Conservation (phyloP, 2,888 invertebrate genomes). For the Rugalucina vietnamica region DNA sequence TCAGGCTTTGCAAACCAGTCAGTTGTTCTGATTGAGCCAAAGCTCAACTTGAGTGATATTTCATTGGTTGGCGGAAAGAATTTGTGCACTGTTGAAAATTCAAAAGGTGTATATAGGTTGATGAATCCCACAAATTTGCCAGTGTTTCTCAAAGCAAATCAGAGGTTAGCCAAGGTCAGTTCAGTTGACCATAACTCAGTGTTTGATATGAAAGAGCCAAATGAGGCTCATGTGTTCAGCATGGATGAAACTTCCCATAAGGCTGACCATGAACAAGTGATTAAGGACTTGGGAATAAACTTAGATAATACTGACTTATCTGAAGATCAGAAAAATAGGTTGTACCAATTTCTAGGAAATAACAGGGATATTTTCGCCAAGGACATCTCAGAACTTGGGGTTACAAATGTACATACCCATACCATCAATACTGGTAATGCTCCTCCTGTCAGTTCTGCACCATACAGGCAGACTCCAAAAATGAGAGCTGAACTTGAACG, state of each 20-base stretch:
- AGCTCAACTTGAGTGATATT: neutral
- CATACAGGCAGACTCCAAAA: constrained; percentile 32
- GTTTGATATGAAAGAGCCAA: neutral
- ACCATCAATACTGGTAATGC: constrained; percentile 32
- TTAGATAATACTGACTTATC: neutral
- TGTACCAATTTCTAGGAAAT: neutral
- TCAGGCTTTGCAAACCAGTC: neutral
- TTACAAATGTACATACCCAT: constrained; percentile 18
- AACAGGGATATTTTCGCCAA: constrained; percentile 31
- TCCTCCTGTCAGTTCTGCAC: constrained; percentile 20
- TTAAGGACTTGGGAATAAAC: constrained; percentile 16
- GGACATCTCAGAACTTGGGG: constrained; percentile 29
- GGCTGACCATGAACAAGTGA: neutral
- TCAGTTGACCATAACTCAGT: neutral
- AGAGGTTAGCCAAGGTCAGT: neutral
- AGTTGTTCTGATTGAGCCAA: neutral
- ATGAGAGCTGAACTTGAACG: constrained; percentile 26
- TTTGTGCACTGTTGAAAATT: neutral
- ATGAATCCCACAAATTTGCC: constrained; percentile 28
- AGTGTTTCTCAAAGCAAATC: constrained; percentile 7
- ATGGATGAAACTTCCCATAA: neutral
- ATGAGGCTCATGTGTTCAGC: neutral
- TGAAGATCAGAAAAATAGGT: neutral
- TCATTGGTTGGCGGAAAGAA: neutral
- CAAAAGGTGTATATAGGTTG: constrained; percentile 1